Conservation (phyloP, 2,888 invertebrate species). For the Pachymerium ferrugineum region DNA sequence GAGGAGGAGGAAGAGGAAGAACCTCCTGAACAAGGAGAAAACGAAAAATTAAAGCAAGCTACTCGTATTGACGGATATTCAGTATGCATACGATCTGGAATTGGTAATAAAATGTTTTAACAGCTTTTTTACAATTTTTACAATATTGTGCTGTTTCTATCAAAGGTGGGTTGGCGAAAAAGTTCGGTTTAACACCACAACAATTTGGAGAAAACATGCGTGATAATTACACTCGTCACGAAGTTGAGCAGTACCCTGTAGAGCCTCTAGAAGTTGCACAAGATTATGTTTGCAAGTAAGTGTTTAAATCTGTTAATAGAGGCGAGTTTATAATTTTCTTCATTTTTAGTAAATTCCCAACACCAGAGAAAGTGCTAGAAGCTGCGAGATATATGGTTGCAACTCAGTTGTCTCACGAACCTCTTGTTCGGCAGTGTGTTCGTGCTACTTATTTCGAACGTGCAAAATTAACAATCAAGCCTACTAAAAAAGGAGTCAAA, state of each 20-base stretch:
- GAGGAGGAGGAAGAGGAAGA: slow-evolving; percentile 43
- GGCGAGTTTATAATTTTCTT: slow-evolving; percentile 34
- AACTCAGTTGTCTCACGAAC: slow-evolving; percentile 85
- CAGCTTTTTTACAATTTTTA: neutral
- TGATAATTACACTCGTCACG: slow-evolving; percentile 90
- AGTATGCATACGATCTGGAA: slow-evolving; percentile 76
- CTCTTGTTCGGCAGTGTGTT: slow-evolving; percentile 74
- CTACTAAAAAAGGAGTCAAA: slow-evolving; percentile 74
- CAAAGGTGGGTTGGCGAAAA: slow-evolving; percentile 71
- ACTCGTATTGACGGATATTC: slow-evolving; percentile 80
- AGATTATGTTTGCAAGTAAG: slow-evolving; percentile 56
- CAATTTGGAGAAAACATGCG: slow-evolving; percentile 94
- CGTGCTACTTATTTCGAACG: slow-evolving; percentile 82
- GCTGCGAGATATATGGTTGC: slow-evolving; percentile 93
- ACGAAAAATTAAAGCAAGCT: slow-evolving; percentile 66
- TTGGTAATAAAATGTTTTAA: slow-evolving; percentile 47
- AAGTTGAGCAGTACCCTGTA: slow-evolving; percentile 85
- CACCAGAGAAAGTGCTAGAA: slow-evolving; percentile 74
- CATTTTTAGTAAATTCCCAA: slow-evolving; percentile 56
- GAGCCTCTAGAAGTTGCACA: slow-evolving; percentile 76
- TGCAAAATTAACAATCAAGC: slow-evolving; percentile 71
- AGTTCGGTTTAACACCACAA: slow-evolving; percentile 87
- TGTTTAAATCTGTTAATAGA: slow-evolving; percentile 28
- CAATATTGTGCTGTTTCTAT: neutral
- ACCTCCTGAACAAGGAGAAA: slow-evolving; percentile 58